Conservation (phyloP, 2,888 invertebrate genomes). For the Cosmia pyralina region DNA sequence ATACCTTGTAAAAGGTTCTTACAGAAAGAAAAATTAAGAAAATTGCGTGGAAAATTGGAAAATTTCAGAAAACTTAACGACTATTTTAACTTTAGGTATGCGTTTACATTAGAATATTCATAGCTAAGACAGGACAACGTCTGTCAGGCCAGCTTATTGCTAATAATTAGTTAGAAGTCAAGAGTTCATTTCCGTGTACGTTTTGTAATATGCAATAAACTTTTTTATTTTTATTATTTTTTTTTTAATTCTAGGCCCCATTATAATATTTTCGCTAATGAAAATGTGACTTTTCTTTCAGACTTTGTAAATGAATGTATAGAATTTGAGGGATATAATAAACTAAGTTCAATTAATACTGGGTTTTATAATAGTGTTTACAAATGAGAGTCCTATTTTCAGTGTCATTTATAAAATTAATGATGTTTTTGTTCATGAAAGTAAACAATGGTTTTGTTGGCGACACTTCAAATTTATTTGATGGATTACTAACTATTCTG, state of each 20-base stretch:
- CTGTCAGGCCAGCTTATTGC: too few species aligned
- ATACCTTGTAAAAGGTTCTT: too few species aligned
- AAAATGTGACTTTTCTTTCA: background rate
- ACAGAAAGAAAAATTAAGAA: too few species aligned
- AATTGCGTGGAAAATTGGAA: too few species aligned
- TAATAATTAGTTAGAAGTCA: too few species aligned
- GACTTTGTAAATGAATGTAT: background rate
- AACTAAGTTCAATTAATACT: background rate
- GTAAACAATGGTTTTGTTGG: constrained; percentile 1
- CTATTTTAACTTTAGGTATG: too few species aligned
- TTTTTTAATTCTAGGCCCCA: background rate
- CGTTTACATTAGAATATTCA: too few species aligned
- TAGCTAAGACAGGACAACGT: too few species aligned
- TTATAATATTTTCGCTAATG: background rate
- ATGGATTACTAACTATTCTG: background rate
- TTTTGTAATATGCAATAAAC: too few species aligned
- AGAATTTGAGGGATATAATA: background rate
- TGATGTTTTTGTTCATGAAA: constrained; percentile 4
- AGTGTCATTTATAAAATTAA: constrained; percentile 2
- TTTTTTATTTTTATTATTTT: too few species aligned
- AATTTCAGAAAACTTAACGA: too few species aligned
- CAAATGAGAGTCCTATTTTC: constrained; percentile 11
- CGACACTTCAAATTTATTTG: constrained; percentile 12
- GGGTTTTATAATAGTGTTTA: background rate
- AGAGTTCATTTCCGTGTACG: too few species aligned